Evolutionary conservation across 37 sponge, comb jelly and placozoan genomes (phyloP).

Genomic region (Aphrocallistes beatrix): DNA sequence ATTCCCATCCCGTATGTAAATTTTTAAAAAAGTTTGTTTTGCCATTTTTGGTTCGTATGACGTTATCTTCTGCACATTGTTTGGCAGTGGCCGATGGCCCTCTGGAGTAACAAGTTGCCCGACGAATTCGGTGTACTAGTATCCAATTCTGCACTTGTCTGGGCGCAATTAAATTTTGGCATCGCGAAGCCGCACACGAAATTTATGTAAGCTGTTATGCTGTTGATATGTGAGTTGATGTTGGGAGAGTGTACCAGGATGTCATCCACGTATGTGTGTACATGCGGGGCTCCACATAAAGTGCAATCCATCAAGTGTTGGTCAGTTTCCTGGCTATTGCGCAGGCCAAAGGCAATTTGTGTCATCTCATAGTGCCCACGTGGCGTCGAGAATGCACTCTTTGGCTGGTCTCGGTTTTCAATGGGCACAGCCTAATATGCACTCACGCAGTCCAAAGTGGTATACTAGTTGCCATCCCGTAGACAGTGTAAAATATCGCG

Average conservation of each 20-base stretch:
- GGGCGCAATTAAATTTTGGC: background rate
- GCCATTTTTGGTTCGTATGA: background rate
- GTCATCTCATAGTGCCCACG: background rate
- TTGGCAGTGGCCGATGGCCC: background rate
- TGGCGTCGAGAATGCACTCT: background rate
- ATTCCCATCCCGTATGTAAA: too few relatives aligned
- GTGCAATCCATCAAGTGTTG: background rate
- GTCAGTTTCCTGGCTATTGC: background rate
- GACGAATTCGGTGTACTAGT: background rate
- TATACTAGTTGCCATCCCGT: too few relatives aligned
- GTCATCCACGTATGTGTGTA: background rate
- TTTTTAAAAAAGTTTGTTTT: too few relatives aligned
- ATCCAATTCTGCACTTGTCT: background rate
- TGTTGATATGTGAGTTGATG: background rate
- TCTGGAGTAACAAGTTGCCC: background rate
- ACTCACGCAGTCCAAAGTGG: too few relatives aligned
- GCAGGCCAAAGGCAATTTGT: too few relatives aligned
- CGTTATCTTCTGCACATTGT: background rate
- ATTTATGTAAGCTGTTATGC: background rate
- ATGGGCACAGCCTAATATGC: too few relatives aligned
- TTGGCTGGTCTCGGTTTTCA: background rate
- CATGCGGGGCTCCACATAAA: too few relatives aligned
- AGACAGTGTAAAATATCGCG: too few relatives aligned
- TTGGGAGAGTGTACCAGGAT: background rate
- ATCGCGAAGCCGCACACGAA: background rate